Percentiles rank a stretch among this genome's conserved stretches.
Conservation (phyloP, 2,113 vertebrate genomes). For the Coreoperca whiteheadi region DNA sequence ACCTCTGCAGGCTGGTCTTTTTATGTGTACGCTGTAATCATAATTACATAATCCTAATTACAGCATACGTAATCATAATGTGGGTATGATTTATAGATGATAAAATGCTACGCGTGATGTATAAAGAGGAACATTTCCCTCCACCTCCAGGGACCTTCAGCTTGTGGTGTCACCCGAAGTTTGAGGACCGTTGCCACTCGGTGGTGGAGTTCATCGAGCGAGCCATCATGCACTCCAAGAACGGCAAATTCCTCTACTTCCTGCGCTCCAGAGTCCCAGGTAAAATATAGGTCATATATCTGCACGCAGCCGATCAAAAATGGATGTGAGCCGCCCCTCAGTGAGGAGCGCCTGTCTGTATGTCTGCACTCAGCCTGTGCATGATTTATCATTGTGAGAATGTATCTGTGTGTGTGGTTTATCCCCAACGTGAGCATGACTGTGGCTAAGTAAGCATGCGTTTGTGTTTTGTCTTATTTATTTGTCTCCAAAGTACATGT, state of each 20-base stretch:
- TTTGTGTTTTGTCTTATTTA: background rate
- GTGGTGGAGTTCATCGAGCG: slow-evolving; percentile 98
- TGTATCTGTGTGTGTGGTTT: background rate
- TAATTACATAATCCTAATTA: no score
- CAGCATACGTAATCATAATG: no score
- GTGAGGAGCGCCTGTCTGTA: slow-evolving; percentile 24
- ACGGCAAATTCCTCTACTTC: slow-evolving; percentile 98
- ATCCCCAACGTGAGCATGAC: background rate
- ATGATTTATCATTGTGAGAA: slow-evolving; percentile 48
- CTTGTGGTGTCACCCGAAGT: slow-evolving; percentile 98
- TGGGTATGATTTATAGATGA: slow-evolving; percentile 3
- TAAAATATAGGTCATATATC: slow-evolving; percentile 70
- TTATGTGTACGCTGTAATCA: background rate
- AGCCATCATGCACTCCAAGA: slow-evolving; percentile 98
- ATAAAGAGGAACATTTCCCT: background rate
- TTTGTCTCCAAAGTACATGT: background rate
- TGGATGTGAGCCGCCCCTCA: slow-evolving; percentile 39
- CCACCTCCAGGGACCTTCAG: slow-evolving; percentile 92
- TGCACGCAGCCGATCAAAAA: slow-evolving; percentile 40
- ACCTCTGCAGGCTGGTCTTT: background rate
- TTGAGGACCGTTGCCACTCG: slow-evolving; percentile 97
- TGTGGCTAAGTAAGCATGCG: background rate
- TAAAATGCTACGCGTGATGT: background rate
- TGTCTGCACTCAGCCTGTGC: slow-evolving; percentile 14
- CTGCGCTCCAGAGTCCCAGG: slow-evolving; percentile 96